Conservation (phyloP, 2,797 vertebrate genomes). For the Malurus leucopterus region DNA sequence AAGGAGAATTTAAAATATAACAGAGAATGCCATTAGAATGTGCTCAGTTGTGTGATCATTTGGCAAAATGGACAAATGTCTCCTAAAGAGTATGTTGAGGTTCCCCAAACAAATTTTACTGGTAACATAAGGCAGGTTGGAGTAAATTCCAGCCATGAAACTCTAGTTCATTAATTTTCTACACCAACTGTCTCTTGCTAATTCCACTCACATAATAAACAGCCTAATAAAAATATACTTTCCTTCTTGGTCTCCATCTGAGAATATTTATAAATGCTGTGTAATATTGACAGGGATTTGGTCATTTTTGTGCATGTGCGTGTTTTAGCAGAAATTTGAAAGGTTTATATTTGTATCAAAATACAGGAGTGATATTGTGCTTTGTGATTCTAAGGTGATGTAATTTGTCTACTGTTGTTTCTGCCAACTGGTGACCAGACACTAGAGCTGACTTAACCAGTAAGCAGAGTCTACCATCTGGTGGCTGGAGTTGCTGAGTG, state of each 20-base stretch:
- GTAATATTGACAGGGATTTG: conserved; percentile 28
- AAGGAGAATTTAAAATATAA: conserved; percentile 20
- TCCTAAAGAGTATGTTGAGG: conserved; percentile 62
- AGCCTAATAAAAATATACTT: conserved; percentile 69
- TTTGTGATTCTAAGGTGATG: conserved; percentile 62
- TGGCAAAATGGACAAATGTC: conserved; percentile 62
- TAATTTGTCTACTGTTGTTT: conserved; percentile 55
- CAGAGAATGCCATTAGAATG: conserved; percentile 22
- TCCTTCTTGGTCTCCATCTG: conserved; percentile 47
- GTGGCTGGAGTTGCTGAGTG: conserved; percentile 60
- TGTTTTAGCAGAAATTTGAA: conserved; percentile 11
- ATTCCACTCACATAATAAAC: conserved; percentile 67
- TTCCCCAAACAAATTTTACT: conserved; percentile 69
- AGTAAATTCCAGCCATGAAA: conserved; percentile 69
- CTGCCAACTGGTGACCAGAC: conserved; percentile 69
- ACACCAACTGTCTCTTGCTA: conserved; percentile 69
- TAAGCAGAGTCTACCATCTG: conserved; percentile 71
- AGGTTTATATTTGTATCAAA: conserved; percentile 16
- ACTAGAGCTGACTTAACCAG: conserved; percentile 62
- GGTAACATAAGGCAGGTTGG: conserved; percentile 68
- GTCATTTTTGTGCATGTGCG: background rate
- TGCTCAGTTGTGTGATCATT: conserved; percentile 48
- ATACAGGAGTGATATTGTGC: conserved; percentile 8
- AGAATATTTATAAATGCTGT: conserved; percentile 59
- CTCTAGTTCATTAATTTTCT: conserved; percentile 72